Evolutionary conservation across 2,888 invertebrate species (phyloP).

Genomic region (Eurytoma californica): DNA sequence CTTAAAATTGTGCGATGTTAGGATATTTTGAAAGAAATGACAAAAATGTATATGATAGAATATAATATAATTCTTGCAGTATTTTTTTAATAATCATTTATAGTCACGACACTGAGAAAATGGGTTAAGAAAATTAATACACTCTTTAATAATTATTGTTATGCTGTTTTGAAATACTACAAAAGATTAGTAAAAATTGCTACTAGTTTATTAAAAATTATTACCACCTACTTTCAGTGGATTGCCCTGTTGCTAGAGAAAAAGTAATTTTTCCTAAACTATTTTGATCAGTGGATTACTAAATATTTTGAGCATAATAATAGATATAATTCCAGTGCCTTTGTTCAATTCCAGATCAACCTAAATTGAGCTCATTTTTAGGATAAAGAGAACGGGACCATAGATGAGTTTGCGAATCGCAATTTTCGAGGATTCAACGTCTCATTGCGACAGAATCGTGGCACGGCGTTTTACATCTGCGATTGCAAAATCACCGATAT

Average conservation of each 20-base stretch:
- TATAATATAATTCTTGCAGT: neutral
- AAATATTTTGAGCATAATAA: no score
- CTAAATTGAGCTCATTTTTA: neutral
- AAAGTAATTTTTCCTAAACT: no score
- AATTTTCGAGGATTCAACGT: slow-evolving; percentile 18
- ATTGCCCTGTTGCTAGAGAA: no score
- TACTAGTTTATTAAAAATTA: no score
- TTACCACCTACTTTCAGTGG: no score
- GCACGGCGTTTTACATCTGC: slow-evolving; percentile 42
- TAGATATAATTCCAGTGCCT: neutral
- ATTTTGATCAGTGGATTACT: no score
- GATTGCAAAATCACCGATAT: slow-evolving; percentile 50
- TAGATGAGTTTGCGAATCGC: neutral
- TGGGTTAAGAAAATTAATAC: no score
- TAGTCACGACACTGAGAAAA: no score
- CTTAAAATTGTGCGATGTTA: no score
- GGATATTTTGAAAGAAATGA: neutral
- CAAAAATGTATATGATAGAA: neutral
- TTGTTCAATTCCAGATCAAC: neutral
- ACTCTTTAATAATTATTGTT: no score
- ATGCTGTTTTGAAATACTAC: no score
- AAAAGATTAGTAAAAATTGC: no score
- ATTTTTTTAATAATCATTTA: neutral
- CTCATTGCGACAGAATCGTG: slow-evolving; percentile 3
- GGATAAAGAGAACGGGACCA: neutral